Evolutionary conservation across 2,113 vertebrate genomes (phyloP), one percentile per base, ranked within the genome.

Genomic region (Procavia capensis): DNA sequence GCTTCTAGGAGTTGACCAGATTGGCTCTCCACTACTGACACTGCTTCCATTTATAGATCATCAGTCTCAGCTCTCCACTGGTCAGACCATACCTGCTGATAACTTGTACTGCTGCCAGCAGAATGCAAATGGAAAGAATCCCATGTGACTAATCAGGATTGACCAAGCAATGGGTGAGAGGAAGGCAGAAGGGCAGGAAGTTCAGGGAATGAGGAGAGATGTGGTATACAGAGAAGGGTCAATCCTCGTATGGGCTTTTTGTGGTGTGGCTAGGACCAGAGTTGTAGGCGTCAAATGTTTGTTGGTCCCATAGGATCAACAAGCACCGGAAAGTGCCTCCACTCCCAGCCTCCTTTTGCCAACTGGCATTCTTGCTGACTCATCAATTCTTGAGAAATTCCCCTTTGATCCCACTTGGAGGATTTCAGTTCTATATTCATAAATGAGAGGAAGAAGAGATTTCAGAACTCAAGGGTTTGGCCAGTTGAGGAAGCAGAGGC

Each of bases 351-450:
- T 89, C 3, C 17, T 63, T 83, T 68, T 87, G 92, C 85, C 92
- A 97, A 50, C 24, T 93, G 88, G 79, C 63, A 50, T 95, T 96
- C 90, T 96, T 88, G 85, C 84, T 94, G 95, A 96, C 70, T 88
- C 79, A 80, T 63, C 82, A 83, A 9, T 93, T 95, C 63, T 82
- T 88, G 36, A 92, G 78, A 88, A 85, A 70, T 78, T 84, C 45
- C 70, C 80, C 57, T 91, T 68, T 90, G 81, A 83, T 89, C 85
- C 66, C 20, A 39, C 64, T 79, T 88, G 85, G 83, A 88, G 61
- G 31, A 63, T 92, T 95, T 92, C 20, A 36, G 27, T 86, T 66
- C 74, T 86, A 7, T 74, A 81, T 54, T 85, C 85, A 80, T 70
- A 97, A 91, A 57, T 43, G 47, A 74, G 66, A 43, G 25, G 25